Percentiles rank a stretch among this genome's conserved stretches.
Conservation (phyloP, 2,113 vertebrate genomes). For the Saccopteryx bilineata region DNA sequence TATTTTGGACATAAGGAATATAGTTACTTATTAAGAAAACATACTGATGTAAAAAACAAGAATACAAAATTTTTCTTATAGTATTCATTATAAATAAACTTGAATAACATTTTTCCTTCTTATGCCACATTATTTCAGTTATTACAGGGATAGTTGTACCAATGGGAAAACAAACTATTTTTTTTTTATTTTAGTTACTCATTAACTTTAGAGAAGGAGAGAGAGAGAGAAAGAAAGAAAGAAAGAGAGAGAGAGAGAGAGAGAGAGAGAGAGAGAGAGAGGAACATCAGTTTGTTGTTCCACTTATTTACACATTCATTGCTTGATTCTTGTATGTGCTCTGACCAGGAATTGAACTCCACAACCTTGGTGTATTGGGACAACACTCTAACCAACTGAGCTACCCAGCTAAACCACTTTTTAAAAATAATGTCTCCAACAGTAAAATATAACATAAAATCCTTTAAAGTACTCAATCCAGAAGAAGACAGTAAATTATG, state of each 20-base stretch:
- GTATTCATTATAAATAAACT: conserved; percentile 36
- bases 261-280: too few relatives aligned
- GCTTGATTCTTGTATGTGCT: neutral
- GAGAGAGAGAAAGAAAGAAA: too few relatives aligned
- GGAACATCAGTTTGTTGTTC: too few relatives aligned
- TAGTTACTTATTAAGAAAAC: conserved; percentile 6
- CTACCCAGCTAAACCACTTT: neutral
- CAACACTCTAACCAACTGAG: neutral
- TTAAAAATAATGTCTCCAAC: neutral
- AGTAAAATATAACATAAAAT: neutral
- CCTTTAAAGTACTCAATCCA: neutral
- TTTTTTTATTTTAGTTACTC: neutral
- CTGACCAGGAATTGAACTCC: neutral
- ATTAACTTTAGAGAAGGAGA: neutral
- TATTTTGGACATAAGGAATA: conserved; percentile 10
- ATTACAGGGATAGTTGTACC: neutral
- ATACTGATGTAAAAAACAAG: neutral
- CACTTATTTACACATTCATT: too few relatives aligned
- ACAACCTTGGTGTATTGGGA: neutral
- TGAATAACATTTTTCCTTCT: neutral
- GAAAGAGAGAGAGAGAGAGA: too few relatives aligned
- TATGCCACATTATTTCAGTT: conserved; percentile 14
- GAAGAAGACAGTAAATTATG: neutral
- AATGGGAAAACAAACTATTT: neutral
- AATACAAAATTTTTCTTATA: neutral